Conservation (phyloP, 2,888 invertebrate species). For the Acleris emargana region DNA sequence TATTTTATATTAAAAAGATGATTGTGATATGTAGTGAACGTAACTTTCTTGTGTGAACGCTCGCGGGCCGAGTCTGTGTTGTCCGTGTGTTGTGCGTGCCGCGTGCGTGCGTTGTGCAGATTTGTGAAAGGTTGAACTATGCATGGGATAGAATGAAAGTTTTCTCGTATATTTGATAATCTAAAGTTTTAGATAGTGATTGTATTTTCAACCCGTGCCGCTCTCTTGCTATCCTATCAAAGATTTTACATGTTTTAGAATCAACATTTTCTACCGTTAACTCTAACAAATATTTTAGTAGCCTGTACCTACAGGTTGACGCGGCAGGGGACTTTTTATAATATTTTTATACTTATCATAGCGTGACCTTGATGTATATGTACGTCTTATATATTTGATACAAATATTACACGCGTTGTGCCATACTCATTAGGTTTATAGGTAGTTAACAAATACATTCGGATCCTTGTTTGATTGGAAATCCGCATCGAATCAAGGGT, state of each 20-base stretch:
- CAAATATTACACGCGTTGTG: constrained; percentile 22
- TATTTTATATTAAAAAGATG: constrained; percentile 19
- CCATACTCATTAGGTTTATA: constrained; percentile 34
- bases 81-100: not conserved
- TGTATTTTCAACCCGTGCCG: no score
- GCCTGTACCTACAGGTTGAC: no score
- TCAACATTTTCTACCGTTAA: no score
- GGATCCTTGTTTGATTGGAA: not conserved
- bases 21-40: constrained; percentile 25
- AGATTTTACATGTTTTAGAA: no score
- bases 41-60: constrained; percentile 16
- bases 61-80: constrained; percentile 25
- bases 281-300: no score
- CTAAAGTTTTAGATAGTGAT: no score
- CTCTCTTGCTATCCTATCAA: no score
- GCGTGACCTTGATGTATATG: constrained; percentile 5
- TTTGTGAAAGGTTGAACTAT: no score
- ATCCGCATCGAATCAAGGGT: not conserved
- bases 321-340: not conserved
- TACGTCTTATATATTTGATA: constrained; percentile 27
- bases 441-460: constrained; percentile 21
- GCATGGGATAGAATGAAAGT: not conserved
- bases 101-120: not conserved
- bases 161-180: not conserved
- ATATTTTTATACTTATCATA: constrained; percentile 1